phyloP scores from a whole-genome alignment of 2,113 vertebrate species.

The Seriola quinqueradiata region DNA sequence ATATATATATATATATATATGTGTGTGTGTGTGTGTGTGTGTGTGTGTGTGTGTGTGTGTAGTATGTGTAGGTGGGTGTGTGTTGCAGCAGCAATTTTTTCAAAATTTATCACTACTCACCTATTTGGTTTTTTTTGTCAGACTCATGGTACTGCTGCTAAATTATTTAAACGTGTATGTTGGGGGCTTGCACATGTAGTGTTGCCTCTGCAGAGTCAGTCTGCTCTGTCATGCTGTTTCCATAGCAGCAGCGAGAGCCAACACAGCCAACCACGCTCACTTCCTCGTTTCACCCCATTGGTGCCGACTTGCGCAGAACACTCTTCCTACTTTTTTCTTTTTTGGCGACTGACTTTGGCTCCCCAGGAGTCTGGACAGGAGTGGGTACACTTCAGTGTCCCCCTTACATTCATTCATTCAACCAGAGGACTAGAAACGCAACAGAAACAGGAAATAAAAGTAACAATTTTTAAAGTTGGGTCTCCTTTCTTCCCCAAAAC shows the following conservation, averaged over 20 bases:
- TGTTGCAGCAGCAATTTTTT: conserved; percentile 25
- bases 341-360: conserved; percentile 1
- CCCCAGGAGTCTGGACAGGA: conserved; percentile 18
- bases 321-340: conserved; percentile 15
- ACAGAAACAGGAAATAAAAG: background rate
- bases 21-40: conserved; percentile 17
- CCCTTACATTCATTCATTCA: conserved; percentile 14
- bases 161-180: background rate
- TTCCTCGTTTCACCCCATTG: conserved; percentile 66
- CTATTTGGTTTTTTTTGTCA: conserved; percentile 16
- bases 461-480: background rate
- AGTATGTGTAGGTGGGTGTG: background rate
- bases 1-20: background rate
- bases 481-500: background rate
- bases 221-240: conserved; percentile 80
- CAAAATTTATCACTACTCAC: conserved; percentile 24
- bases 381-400: conserved; percentile 8
- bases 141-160: conserved; percentile 5
- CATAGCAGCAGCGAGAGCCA: conserved; percentile 79
- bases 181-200: conserved; percentile 27
- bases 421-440: background rate
- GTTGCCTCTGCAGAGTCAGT: conserved; percentile 71
- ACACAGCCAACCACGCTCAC: conserved; percentile 72
- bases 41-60: conserved; percentile 19
- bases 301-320: conserved; percentile 52